Evolutionary conservation across 2,113 vertebrate species (phyloP), one percentile per base, ranked within the genome.

Genomic region (Callipepla californica): DNA sequence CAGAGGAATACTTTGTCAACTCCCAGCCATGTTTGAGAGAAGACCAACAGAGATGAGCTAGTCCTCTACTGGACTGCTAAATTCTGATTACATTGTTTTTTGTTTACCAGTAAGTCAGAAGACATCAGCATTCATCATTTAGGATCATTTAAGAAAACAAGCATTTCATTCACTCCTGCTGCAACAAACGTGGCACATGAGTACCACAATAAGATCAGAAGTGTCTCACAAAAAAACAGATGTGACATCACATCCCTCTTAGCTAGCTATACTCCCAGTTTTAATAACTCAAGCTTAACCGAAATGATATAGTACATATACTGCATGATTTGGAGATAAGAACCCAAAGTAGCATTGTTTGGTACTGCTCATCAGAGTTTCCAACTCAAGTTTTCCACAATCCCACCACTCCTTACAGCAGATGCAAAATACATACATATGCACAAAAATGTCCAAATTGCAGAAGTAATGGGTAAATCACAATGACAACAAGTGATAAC

Each of bases 301-400:
- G 75, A 3, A 20, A 25, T 2, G 3, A 38, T 20, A 34, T 0
- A 36, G 22, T 11, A 59, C 1, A 67, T 6, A 44, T 20, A 50
- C n/a, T 63, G 47, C 14, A 3, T 4, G 42, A 15, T n/a, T 89
- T 44, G 7, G 16, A 11, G 57, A 28, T 44, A 89, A 59, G 30
- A 68, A 44, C 3, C 5, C 7, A 65, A 72, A 75, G 42, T 3
- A 63, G 2, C 34, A 36, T 15, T 34, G n/a, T 59, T 90, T 59
- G 2, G 3, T 17, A 32, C 3, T 28, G 32, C 16, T 75, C 23
- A 25, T 12, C 32, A 66, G 67, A 80, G 28, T 13, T 69, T 40
- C n/a, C 70, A 63, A 42, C 6, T 26, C 19, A 12, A 1, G 11
- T 57, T 32, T 53, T 30, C 26, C 26, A 28, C 51, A 28, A 5